Base-by-base conservation (phyloP, 2,888 invertebrate species). In the Leptarthrus brevirostris region DNA sequence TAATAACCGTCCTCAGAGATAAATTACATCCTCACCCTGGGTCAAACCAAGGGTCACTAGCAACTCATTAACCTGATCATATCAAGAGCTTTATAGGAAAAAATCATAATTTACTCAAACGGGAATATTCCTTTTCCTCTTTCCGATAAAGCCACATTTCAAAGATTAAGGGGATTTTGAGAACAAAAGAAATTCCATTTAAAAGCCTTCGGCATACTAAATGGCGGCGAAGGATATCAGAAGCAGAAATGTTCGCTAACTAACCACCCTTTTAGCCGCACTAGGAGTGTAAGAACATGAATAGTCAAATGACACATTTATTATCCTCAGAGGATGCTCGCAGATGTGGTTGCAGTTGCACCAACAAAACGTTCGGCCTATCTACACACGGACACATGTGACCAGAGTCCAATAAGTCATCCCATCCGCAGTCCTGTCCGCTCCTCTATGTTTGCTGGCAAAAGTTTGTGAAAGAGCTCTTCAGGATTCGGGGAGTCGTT, bases 301-400 rank as follows among this genome's bases (percentile, higher is more conserved):
- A 72, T 74, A 72, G 74, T 72, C 44, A 74, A 72, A 74, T 72
- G 66, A 74, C 74, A 66, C 74, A 74, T 74, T 74, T 72, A 74
- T 74, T 74, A 74, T 72, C 49, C 71, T 72, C 64, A 66, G 47
- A 74, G 74, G 47, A 54, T 52, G 24, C 74, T 71, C 34, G 34
- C 72, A 72, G 53, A 72, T 74, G 74, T 74, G 66, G 66, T 72
- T 72, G 49, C 72, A 66, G 66, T 74, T 72, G 69, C 72, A 40
- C 72, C 8, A 49, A 30, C 56, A 56, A 72, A 69, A 74, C 56
- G 3, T 36, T 24, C 66, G 6, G 30, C 12, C 16, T 26, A 5
- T 26, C 16, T 36, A 26, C 66, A 66, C 49, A 47, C 12, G 47
- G 66, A 26, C 66, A 66, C 66, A 66, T 66, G 47, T 66, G 66